Evolutionary conservation across 2,888 invertebrate genomes (phyloP).

Genomic region (Volucella inanis): DNA sequence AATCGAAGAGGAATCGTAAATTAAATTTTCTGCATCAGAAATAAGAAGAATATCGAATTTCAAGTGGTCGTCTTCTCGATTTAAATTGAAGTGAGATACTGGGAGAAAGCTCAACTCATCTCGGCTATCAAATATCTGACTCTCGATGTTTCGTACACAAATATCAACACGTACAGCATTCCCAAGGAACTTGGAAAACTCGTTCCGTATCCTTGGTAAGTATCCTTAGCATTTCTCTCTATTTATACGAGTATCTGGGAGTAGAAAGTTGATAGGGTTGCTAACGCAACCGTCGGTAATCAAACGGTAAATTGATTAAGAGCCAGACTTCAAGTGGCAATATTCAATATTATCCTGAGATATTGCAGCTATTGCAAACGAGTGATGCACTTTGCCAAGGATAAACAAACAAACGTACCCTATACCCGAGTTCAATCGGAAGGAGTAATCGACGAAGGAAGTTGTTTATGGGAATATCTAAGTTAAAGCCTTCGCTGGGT

Average conservation of each 20-base stretch:
- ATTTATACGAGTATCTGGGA: neutral
- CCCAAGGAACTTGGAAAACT: neutral
- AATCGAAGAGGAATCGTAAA: slow-evolving; percentile 53
- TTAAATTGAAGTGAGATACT: slow-evolving; percentile 43
- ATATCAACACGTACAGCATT: slow-evolving; percentile 42
- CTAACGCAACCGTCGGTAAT: slow-evolving; percentile 62
- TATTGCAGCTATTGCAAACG: slow-evolving; percentile 52
- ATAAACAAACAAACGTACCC: slow-evolving; percentile 60
- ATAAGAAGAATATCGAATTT: slow-evolving; percentile 59
- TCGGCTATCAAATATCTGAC: slow-evolving; percentile 12
- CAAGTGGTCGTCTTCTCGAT: slow-evolving; percentile 52
- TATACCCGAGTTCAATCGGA: slow-evolving; percentile 1
- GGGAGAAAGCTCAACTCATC: slow-evolving; percentile 39
- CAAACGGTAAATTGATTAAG: slow-evolving; percentile 70
- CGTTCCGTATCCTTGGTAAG: neutral
- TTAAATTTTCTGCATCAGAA: slow-evolving; percentile 46
- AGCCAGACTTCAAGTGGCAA: slow-evolving; percentile 76
- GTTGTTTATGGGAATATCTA: slow-evolving; percentile 35
- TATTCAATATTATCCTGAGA: slow-evolving; percentile 76
- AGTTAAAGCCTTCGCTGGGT: neutral
- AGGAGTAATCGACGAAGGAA: slow-evolving; percentile 27
- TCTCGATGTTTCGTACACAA: slow-evolving; percentile 9
- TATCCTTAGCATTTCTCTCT: neutral
- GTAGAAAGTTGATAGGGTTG: slow-evolving; percentile 46
- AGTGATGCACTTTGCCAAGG: slow-evolving; percentile 59